Conservation (phyloP, 2,888 invertebrate species). For the Hipparchia semele region DNA sequence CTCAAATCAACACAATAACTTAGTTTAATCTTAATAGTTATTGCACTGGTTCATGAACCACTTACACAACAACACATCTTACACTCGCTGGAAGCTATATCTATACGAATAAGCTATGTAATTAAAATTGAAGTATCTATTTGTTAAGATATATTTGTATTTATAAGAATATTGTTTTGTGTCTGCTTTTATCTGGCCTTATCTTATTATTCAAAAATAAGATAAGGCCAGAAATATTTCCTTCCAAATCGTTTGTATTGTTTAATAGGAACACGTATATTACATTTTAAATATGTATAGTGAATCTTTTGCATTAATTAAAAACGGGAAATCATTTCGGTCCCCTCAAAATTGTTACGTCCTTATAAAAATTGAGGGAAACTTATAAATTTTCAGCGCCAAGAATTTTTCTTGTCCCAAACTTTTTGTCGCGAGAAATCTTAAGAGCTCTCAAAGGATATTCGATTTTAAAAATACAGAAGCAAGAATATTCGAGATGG, state of each 20-base stretch:
- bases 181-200: too few species aligned
- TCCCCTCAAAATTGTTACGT: conserved; percentile 8
- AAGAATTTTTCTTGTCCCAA: conserved; percentile 15
- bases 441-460: conserved; percentile 27
- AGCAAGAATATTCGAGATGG: conserved; percentile 30
- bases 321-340: conserved; percentile 11
- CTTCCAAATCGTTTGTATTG: too few species aligned
- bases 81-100: too few species aligned
- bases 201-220: too few species aligned
- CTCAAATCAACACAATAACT: not conserved
- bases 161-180: too few species aligned
- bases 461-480: conserved; percentile 34
- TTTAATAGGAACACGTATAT: not conserved
- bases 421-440: conserved; percentile 25
- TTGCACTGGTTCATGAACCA: not conserved
- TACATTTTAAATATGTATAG: conserved; percentile 1
- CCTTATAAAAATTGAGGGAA: conserved; percentile 21
- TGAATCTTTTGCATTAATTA: conserved; percentile 16
- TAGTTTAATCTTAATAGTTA: not conserved
- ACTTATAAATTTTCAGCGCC: conserved; percentile 24
- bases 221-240: too few species aligned
- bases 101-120: too few species aligned
- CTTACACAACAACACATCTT: too few species aligned
- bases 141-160: too few species aligned
- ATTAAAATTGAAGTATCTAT: too few species aligned